These are phyloP conservation scores for Tetragnatha montana DNA, from an alignment of 2,888 invertebrate genomes.

Conservation along the genomic window DNA sequence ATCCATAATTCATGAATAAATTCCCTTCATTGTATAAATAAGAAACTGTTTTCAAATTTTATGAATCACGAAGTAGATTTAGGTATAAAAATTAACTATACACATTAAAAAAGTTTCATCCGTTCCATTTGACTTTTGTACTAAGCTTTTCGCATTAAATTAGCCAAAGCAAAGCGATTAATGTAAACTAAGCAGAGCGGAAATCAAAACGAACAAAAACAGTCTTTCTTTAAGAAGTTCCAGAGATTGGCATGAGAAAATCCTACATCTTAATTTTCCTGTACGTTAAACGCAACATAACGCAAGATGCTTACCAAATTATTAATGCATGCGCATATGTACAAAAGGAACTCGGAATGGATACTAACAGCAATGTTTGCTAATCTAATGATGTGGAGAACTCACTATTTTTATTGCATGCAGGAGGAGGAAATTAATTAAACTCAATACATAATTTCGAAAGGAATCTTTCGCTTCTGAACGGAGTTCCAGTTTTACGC, in stretches of 20 bases:
- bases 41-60: no score
- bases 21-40: no score
- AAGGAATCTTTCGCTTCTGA: neutral
- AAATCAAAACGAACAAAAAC: neutral
- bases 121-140: neutral
- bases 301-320: constrained; percentile 7
- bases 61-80: no score
- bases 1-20: no score
- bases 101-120: no score
- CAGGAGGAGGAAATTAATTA: constrained; percentile 35
- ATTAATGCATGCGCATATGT: constrained; percentile 11
- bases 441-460: constrained; percentile 6
- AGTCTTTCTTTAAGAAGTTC: neutral
- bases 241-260: constrained; percentile 19
- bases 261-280: constrained; percentile 16
- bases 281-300: constrained; percentile 23
- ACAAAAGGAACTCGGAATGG: neutral
- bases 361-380: constrained; percentile 5
- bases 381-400: constrained; percentile 25
- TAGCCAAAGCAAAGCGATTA: neutral
- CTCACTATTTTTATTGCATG: constrained; percentile 9
- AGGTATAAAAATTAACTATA: no score
- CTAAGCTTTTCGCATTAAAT: neutral
- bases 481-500: neutral
- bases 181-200: neutral